A percentile compares a stretch with the other conserved stretches of the same genome.
Conservation (phyloP, 2,797 vertebrate genomes). For the Aulostomus chinensis region DNA sequence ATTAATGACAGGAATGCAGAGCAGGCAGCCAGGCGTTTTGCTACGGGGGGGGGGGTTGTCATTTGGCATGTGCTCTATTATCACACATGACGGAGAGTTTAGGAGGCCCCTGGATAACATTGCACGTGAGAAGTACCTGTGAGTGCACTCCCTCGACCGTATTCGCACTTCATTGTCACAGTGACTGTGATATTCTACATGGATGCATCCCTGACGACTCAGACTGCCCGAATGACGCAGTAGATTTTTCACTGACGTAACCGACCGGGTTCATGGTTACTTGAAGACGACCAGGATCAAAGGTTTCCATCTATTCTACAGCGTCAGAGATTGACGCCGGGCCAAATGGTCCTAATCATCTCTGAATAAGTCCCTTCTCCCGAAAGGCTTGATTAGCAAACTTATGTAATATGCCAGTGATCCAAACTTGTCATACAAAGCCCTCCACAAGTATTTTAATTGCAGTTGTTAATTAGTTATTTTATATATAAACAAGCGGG, state of each 20-base stretch:
- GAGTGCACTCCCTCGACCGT: conserved; percentile 1
- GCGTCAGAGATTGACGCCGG: conserved; percentile 13
- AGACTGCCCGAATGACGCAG: conserved; percentile 19
- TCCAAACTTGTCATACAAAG: conserved; percentile 18
- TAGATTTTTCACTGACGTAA: conserved; percentile 11
- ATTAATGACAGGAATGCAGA: conserved; percentile 66
- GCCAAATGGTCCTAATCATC: conserved; percentile 34
- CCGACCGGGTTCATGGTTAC: conserved; percentile 1
- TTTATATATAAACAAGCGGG: no score
- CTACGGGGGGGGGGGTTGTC: conserved; percentile 15
- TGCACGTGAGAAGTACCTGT: conserved; percentile 19
- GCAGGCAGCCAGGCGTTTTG: conserved; percentile 11
- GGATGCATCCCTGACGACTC: not conserved
- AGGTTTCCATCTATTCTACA: conserved; percentile 19
- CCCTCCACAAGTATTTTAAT: conserved; percentile 16
- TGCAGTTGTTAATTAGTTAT: conserved; percentile 14
- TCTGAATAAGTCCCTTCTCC: conserved; percentile 30
- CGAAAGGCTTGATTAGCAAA: conserved; percentile 27
- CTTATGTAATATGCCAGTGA: conserved; percentile 34
- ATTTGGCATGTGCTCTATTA: conserved; percentile 15
- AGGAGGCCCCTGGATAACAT: conserved; percentile 2
- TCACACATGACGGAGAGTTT: conserved; percentile 29
- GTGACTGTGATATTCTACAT: not conserved
- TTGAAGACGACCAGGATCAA: conserved; percentile 25
- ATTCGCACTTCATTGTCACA: not conserved